Evolutionary conservation across 2,888 invertebrate species (phyloP), one percentile per base, ranked within the genome.

Genomic region (Ichneumoninae sp.): DNA sequence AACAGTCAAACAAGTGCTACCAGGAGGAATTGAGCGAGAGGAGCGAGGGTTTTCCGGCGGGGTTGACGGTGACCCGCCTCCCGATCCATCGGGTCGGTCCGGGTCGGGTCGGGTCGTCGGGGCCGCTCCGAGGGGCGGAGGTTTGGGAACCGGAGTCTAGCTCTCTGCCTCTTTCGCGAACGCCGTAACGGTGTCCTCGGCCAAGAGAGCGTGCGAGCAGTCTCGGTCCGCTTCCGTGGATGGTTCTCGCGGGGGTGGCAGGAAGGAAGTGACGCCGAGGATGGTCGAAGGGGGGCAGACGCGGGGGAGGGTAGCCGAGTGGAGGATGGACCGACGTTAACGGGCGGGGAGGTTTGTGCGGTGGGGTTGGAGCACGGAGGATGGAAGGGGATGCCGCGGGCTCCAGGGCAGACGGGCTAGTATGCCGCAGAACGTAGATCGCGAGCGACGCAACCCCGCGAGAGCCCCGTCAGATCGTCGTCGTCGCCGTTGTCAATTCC

Each of bases 361-460:
- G 88, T 83, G 87, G 86, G 87, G 84, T 85, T 83, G 76, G 81
- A 83, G 82, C 83, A 80, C 79, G 54, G 81, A 57, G 68, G 75
- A 79, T 79, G 74, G 84, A 85, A 84, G 84, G 87, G 87, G 86
- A 84, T 87, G 88, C 88, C 85, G 86, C 88, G 91, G 89, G 91
- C 88, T 90, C 89, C 91, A 90, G 90, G 91, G 91, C 89, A 89
- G 87, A 89, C 89, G 88, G 90, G 91, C 92, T 92, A 93, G 93
- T 93, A 89, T 89, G 92, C 91, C 92, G 92, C 91, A 90, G 92
- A 92, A 90, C 92, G 92, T 89, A 92, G 92, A 88, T 92, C 91
- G 92, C 89, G 91, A 90, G 91, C 89, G 92, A 92, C 92, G 92
- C 90, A 89, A 85, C 63, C 44, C 78, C 80, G 85, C 86, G 81